Conservation (phyloP, 2,113 vertebrate genomes). For the Cottus gobio region DNA sequence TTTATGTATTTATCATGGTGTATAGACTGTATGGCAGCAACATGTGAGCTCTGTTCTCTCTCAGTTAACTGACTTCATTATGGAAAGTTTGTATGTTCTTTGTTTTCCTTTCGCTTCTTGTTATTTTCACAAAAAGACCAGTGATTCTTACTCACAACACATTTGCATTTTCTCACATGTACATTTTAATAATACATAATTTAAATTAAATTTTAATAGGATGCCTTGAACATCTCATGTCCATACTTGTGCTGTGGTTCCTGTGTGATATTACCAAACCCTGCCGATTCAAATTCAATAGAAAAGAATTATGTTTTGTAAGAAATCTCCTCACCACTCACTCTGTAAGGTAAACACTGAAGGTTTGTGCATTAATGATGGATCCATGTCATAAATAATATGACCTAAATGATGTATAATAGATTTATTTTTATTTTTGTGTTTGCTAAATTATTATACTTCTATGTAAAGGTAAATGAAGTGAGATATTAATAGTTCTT, state of each 20-base stretch:
- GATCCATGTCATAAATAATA: slow-evolving; percentile 14
- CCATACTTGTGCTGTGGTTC: neutral
- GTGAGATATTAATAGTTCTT: slow-evolving; percentile 28
- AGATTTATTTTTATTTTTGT: slow-evolving; percentile 46
- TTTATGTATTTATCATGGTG: slow-evolving; percentile 9
- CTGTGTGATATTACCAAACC: neutral
- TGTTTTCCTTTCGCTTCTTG: neutral
- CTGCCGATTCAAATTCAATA: neutral
- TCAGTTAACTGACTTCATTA: neutral
- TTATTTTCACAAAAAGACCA: neutral
- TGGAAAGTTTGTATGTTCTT: neutral
- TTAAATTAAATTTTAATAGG: neutral
- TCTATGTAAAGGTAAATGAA: slow-evolving; percentile 54
- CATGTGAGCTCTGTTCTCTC: neutral
- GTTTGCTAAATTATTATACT: slow-evolving; percentile 60
- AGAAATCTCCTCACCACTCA: neutral
- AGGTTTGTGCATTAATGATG: neutral
- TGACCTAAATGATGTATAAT: slow-evolving; percentile 9
- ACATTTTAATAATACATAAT: neutral
- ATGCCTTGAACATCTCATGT: neutral
- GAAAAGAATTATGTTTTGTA: neutral
- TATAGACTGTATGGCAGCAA: neutral
- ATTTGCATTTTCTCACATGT: neutral
- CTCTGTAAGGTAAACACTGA: neutral
- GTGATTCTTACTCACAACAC: neutral